Conservation (phyloP, 2,888 invertebrate species). For the Oscheius sp. region DNA sequence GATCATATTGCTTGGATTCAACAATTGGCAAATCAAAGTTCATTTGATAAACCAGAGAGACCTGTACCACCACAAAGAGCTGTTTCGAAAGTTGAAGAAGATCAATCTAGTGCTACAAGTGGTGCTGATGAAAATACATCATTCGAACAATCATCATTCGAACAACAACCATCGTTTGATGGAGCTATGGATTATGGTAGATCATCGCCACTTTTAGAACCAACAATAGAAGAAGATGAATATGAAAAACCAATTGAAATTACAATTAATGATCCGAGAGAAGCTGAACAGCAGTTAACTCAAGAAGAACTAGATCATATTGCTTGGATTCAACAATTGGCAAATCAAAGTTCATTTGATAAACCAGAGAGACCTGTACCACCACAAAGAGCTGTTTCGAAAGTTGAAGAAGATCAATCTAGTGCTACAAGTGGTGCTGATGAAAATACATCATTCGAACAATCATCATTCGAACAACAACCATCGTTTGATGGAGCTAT, state of each 20-base stretch:
- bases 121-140: conserved; percentile 3
- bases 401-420: conserved; percentile 30
- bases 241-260: no score
- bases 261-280: no score
- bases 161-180: not conserved
- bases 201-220: conserved; percentile 8
- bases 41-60: conserved; percentile 33
- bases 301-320: not conserved
- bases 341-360: conserved; percentile 38
- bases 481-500: conserved; percentile 16
- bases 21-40: conserved; percentile 38
- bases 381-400: not conserved
- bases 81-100: not conserved
- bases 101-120: conserved; percentile 3
- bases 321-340: conserved; percentile 25
- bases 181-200: not conserved
- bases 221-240: not conserved
- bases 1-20: conserved; percentile 48
- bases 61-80: not conserved
- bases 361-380: not conserved
- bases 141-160: conserved; percentile 25
- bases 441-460: conserved; percentile 12
- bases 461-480: conserved; percentile 8
- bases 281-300: not conserved
- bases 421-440: conserved; percentile 39